Evolutionary conservation across 2,888 invertebrate species (phyloP).

Genomic region (Operophtera brumata): DNA sequence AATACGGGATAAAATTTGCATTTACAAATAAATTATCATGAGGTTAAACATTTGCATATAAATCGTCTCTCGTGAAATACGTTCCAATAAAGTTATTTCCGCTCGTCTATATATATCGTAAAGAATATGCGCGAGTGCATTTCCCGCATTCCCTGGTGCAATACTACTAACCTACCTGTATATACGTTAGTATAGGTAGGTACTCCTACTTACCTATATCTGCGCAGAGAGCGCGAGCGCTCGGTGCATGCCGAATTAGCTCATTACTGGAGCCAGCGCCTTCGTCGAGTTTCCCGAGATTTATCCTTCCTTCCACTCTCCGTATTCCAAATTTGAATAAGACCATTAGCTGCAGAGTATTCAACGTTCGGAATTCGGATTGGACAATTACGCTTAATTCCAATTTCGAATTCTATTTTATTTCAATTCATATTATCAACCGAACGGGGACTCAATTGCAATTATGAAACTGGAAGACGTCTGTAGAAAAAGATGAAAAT

Average conservation of each 20-base stretch:
- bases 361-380: constrained; percentile 43
- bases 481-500: constrained; percentile 13
- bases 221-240: constrained; percentile 36
- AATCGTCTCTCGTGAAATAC: constrained; percentile 6
- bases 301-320: constrained; percentile 53
- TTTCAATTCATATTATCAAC: constrained; percentile 23
- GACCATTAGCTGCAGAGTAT: constrained; percentile 52
- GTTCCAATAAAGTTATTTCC: constrained; percentile 13
- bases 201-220: constrained; percentile 18
- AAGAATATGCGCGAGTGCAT: constrained; percentile 40
- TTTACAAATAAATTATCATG: constrained; percentile 11
- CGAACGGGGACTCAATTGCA: constrained; percentile 17
- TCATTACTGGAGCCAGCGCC: constrained; percentile 57
- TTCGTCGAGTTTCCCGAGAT: constrained; percentile 47
- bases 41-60: constrained; percentile 16
- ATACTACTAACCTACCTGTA: constrained; percentile 35
- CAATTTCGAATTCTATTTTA: constrained; percentile 35
- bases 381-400: constrained; percentile 37
- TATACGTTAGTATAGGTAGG: no score
- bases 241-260: constrained; percentile 63
- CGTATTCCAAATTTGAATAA: constrained; percentile 60
- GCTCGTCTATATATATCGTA: constrained; percentile 16
- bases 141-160: constrained; percentile 46
- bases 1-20: constrained; percentile 2
- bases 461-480: constrained; percentile 12